A percentile compares a stretch with the other conserved stretches of the same genome.
Evolutionary conservation across 2,888 invertebrate species (phyloP).

Genomic region (Apodemia duryi): DNA sequence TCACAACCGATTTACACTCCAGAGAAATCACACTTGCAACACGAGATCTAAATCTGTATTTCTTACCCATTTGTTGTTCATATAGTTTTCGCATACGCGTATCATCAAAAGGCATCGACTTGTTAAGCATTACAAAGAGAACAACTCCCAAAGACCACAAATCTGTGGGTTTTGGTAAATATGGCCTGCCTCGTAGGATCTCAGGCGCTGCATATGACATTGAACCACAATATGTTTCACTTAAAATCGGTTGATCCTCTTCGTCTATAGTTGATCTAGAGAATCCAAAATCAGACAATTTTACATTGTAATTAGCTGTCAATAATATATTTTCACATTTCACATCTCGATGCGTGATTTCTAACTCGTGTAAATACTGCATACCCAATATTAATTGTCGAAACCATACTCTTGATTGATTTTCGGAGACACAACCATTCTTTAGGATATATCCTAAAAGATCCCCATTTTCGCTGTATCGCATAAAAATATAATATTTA

Average conservation of each 20-base stretch:
- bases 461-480: constrained; percentile 88
- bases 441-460: constrained; percentile 84
- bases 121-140: constrained; percentile 90
- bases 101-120: constrained; percentile 91
- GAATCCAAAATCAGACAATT: constrained; percentile 91
- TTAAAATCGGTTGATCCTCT: constrained; percentile 68
- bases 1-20: constrained; percentile 81
- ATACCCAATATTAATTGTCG: constrained; percentile 84
- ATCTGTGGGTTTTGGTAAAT: constrained; percentile 85
- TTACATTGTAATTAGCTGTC: constrained; percentile 86
- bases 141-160: constrained; percentile 90
- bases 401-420: constrained; percentile 85
- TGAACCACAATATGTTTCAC: constrained; percentile 92
- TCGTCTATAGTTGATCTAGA: constrained; percentile 72
- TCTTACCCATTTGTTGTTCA: constrained; percentile 80
- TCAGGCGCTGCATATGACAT: constrained; percentile 94
- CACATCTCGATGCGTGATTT: constrained; percentile 88
- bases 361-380: constrained; percentile 86
- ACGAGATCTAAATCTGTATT: constrained; percentile 82
- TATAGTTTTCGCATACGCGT: constrained; percentile 85
- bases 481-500: constrained; percentile 89
- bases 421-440: constrained; percentile 84
- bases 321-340: constrained; percentile 90
- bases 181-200: constrained; percentile 86
- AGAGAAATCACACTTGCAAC: constrained; percentile 77